Percentiles rank a stretch among this genome's conserved stretches.
Evolutionary conservation across 1,140 invertebrate species (phyloP).

Genomic region (Grapholita molesta): DNA sequence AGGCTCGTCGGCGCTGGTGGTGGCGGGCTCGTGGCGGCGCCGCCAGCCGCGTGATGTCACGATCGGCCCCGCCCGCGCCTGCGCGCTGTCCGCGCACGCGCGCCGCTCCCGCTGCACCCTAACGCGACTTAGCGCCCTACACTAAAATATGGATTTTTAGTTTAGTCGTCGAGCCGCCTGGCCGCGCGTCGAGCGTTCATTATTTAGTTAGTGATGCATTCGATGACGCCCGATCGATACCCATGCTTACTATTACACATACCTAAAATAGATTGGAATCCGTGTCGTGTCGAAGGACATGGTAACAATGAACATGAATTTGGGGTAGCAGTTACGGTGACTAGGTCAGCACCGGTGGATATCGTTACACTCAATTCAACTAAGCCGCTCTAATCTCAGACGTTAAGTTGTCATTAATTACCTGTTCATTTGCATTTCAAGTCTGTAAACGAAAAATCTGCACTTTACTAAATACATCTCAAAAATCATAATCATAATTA

Average conservation of each 20-base stretch:
- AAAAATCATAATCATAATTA: too few relatives aligned
- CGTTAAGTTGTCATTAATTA: background rate
- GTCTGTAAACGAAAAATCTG: too few relatives aligned
- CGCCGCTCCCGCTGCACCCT: conserved; percentile 14
- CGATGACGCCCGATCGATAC: background rate
- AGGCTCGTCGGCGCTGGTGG: background rate
- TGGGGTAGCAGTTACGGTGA: background rate
- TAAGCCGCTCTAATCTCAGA: background rate
- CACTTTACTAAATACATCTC: too few relatives aligned
- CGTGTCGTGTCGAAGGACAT: background rate
- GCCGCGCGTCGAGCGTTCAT: background rate
- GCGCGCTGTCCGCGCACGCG: conserved; percentile 26
- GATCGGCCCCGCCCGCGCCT: conserved; percentile 25
- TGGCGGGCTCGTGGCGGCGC: background rate
- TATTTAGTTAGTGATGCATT: conserved; percentile 1
- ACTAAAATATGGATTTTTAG: conserved; percentile 12
- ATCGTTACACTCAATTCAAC: background rate
- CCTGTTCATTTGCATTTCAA: background rate
- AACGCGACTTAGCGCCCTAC: conserved; percentile 1
- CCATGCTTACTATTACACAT: background rate
- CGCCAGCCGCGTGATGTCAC: conserved; percentile 17
- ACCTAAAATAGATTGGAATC: background rate
- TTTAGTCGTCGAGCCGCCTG: background rate
- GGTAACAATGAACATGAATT: background rate
- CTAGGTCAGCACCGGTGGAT: background rate